Evolutionary conservation across 2,888 invertebrate genomes (phyloP).

Genomic region (Andricus curvator): DNA sequence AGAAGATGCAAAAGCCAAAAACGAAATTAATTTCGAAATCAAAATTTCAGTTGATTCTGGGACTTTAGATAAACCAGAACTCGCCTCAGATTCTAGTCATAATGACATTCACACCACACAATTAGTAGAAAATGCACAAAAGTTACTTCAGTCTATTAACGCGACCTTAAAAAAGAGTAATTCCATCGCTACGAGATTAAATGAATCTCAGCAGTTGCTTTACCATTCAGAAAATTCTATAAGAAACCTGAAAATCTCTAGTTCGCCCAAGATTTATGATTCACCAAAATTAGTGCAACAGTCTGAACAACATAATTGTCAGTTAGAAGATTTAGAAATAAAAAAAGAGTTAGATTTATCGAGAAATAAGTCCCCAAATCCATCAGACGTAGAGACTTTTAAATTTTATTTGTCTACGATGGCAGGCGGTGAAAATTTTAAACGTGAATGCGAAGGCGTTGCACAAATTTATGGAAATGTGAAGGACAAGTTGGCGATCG

Average conservation of each 20-base stretch:
- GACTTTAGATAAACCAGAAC: background rate
- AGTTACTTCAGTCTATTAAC: constrained; percentile 77
- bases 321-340: constrained; percentile 8
- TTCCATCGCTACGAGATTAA: constrained; percentile 70
- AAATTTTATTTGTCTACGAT: constrained; percentile 16
- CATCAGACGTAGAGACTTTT: constrained; percentile 18
- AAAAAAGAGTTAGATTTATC: background rate
- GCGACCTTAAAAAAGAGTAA: constrained; percentile 77
- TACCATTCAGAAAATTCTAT: constrained; percentile 50
- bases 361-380: background rate
- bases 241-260: background rate
- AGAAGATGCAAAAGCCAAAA: background rate
- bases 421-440: background rate
- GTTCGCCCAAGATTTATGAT: background rate
- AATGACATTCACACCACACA: constrained; percentile 65
- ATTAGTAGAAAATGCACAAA: constrained; percentile 77
- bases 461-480: constrained; percentile 21
- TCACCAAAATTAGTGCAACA: constrained; percentile 2
- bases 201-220: constrained; percentile 62
- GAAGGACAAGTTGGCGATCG: background rate
- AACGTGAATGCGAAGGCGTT: background rate
- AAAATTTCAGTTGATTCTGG: background rate
- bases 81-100: constrained; percentile 40
- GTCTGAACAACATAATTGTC: background rate
- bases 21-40: background rate